Evolutionary conservation across 1,140 invertebrate genomes (phyloP).

Genomic region (Aphaenogaster floridana): DNA sequence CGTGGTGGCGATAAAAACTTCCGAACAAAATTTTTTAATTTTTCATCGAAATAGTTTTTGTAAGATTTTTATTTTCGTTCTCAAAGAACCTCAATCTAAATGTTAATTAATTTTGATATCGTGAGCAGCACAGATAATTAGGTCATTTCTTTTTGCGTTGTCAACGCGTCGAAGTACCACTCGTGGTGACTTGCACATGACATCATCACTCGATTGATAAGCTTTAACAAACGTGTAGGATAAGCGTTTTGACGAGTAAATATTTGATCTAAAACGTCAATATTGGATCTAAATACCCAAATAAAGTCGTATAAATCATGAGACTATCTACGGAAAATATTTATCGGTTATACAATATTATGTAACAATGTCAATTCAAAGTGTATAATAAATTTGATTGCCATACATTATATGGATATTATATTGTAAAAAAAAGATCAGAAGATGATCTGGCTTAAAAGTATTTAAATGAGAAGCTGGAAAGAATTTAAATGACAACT

Average conservation of each 20-base stretch:
- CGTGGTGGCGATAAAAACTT: not conserved
- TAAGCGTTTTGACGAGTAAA: not conserved
- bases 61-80: not conserved
- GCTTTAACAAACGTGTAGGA: not conserved
- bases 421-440: not conserved
- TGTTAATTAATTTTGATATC: not conserved
- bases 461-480: not conserved
- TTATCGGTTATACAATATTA: not conserved
- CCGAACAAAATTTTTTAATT: not conserved
- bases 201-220: conserved; percentile 16
- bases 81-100: not conserved
- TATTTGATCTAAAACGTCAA: conserved; percentile 15
- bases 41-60: not conserved
- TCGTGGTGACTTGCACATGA: conserved; percentile 15
- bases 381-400: not conserved
- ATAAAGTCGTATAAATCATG: not conserved
- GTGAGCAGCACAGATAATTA: not conserved
- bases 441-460: not conserved
- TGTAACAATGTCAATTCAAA: not conserved
- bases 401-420: not conserved
- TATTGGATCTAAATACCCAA: not conserved
- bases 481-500: not conserved
- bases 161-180: conserved; percentile 12
- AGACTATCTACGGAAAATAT: not conserved
- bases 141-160: not conserved